These are phyloP conservation scores for Ciconia maguari DNA, from an alignment of 2,113 vertebrate genomes.

Conservation along the genomic window DNA sequence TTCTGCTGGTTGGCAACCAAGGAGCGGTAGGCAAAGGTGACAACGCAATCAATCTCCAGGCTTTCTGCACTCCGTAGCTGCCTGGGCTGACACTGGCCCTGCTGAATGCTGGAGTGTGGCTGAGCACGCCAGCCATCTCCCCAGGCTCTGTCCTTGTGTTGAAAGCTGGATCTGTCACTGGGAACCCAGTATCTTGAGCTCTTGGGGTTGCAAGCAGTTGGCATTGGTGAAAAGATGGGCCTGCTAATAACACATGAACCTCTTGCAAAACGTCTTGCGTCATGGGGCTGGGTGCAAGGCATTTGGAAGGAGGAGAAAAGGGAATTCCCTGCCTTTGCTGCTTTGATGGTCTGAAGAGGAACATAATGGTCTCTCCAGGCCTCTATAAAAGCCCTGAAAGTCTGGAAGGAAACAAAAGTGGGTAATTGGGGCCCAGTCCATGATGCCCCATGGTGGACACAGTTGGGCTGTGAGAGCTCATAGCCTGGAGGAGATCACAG, in stretches of 20 bases:
- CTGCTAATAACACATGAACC: not conserved
- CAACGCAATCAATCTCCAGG: not conserved
- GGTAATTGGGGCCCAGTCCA: not conserved
- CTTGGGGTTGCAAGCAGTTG: not conserved
- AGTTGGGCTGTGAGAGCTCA: not conserved
- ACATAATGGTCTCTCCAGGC: not conserved
- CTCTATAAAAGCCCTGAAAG: not conserved
- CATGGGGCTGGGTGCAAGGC: not conserved
- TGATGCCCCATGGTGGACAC: not conserved
- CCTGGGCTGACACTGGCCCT: not conserved
- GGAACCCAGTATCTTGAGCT: not conserved
- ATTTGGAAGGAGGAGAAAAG: not conserved
- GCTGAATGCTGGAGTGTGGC: not conserved
- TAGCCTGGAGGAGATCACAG: not conserved
- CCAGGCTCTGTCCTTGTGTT: fast-evolving
- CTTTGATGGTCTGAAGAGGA: not conserved
- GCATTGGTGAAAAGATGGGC: not conserved
- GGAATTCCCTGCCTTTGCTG: not conserved
- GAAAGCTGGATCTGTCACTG: not conserved
- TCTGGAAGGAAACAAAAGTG: not conserved
- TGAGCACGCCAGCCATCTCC: not conserved
- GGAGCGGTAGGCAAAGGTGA: not conserved
- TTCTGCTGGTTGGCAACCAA: conserved; percentile 1
- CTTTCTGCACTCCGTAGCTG: fast-evolving
- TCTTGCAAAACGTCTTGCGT: not conserved